Base-by-base conservation (phyloP, 2,113 vertebrate genomes). In the Muscicapa adusta region DNA sequence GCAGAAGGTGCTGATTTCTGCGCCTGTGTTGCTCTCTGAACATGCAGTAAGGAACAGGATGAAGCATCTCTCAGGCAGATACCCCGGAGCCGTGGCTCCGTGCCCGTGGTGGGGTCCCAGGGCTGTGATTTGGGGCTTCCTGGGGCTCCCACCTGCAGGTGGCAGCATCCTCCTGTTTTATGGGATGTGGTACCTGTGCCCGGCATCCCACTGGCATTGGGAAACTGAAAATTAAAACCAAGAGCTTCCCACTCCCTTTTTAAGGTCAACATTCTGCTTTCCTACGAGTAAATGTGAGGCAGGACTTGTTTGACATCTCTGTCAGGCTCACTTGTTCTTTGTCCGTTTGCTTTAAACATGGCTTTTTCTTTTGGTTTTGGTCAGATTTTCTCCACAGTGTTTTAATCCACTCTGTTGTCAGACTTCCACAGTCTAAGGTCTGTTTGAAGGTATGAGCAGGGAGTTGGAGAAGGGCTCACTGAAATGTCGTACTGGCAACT, bases 101-200 rank as follows among this genome's bases (percentile, higher is more conserved):
- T 6, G 24, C 29, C 36, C 6, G 5, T 0, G 0, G 26, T 4
- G 71, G 45, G 68, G 42, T 66, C 11, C 34, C 65, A 2, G 54
- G 9, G 62, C 3, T 9, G 61, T 4, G 57, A n/a, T 53, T 20
- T 33, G 19, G 56, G 36, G 38, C 75, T 71, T 54, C 67, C 61
- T 16, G 75, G 67, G 26, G 5, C 31, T 70, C 23, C 0, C 33
- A 56, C 91, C 97, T 85, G 87, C 65, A 96, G 97, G 96, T 98
- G 97, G 97, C 97, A 97, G 97, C 94, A 96, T 36, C 84, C 91
- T 77, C 96, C 97, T 96, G 89, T 63, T 72, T 34, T 72, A 93
- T 76, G 67, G 84, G 43, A n/a, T 14, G 18, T 18, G 31, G 15
- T 25, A 22, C 40, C 77, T 1, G 9, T 47, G 63, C 74, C n/a